Evolutionary conservation across 2,113 vertebrate species (phyloP).

Genomic region (Colossoma macropomum): DNA sequence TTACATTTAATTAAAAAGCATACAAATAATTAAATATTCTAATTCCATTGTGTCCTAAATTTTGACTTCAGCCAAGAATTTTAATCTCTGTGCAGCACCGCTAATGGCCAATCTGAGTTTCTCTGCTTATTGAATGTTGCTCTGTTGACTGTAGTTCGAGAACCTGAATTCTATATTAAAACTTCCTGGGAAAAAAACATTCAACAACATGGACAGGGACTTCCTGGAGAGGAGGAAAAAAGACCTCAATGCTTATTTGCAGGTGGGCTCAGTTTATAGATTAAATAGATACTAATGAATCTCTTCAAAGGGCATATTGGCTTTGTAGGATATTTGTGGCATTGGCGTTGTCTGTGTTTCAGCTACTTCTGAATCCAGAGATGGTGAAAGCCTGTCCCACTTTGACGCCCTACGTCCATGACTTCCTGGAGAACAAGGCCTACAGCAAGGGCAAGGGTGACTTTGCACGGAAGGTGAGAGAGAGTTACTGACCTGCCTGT

Average conservation of each 20-base stretch:
- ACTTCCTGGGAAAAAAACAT: conserved; percentile 98
- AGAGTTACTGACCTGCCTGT: background rate
- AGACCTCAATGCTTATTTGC: conserved; percentile 93
- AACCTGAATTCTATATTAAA: conserved; percentile 88
- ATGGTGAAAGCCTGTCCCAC: conserved; percentile 92
- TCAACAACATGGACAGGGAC: conserved; percentile 99
- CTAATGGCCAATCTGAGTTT: background rate
- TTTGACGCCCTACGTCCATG: conserved; percentile 86
- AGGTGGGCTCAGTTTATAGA: conserved; percentile 75
- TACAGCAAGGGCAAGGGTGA: conserved; percentile 98
- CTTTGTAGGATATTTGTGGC: background rate
- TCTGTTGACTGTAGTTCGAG: conserved; percentile 84
- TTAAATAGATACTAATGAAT: conserved; percentile 47
- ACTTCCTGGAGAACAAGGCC: conserved; percentile 97
- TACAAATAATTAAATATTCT: no score
- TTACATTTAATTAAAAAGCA: no score
- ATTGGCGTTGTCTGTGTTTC: conserved; percentile 32
- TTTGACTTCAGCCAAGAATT: no score
- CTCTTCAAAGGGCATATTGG: background rate
- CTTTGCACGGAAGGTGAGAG: conserved; percentile 94
- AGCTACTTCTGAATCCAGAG: conserved; percentile 94
- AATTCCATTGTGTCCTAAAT: no score
- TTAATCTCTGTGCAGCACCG: background rate
- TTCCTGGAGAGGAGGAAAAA: conserved; percentile 98
- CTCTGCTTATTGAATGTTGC: background rate